A percentile compares a stretch with the other conserved stretches of the same genome.
Evolutionary conservation across 2,113 vertebrate species (phyloP).

Genomic region (Vombatus ursinus): DNA sequence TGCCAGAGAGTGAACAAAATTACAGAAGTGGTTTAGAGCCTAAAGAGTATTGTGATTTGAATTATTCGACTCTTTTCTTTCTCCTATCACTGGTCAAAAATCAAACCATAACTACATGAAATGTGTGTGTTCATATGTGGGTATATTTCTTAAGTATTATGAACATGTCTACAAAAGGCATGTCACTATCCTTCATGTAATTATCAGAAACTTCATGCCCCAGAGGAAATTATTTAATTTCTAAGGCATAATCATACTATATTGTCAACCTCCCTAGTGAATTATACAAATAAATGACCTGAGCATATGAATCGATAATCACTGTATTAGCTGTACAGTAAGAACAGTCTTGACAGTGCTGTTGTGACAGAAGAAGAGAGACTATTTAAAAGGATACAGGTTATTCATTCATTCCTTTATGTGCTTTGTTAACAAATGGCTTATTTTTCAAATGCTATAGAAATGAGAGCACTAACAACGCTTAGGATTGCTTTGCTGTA

Average conservation of each 20-base stretch:
- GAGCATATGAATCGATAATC: background rate
- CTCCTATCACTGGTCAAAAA: background rate
- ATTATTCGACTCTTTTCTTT: constrained; percentile 21
- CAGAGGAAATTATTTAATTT: background rate
- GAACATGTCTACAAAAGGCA: background rate
- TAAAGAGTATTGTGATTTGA: no score
- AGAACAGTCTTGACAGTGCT: background rate
- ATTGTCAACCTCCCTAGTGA: background rate
- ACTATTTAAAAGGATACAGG: background rate
- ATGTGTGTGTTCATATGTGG: background rate
- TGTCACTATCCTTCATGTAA: constrained; percentile 2
- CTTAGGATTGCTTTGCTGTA: background rate
- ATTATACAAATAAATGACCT: no score
- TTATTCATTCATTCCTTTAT: background rate
- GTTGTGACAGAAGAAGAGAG: background rate
- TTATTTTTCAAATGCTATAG: background rate
- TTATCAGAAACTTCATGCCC: background rate
- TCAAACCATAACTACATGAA: background rate
- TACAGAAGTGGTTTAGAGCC: background rate
- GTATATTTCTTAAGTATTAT: background rate
- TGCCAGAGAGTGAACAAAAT: background rate
- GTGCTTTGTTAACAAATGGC: background rate
- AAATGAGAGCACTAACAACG: background rate
- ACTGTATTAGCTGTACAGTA: background rate
- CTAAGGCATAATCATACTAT: background rate